Percentiles rank a stretch among this genome's conserved stretches.
These are phyloP conservation scores for Rhogogaster chlorosoma DNA, from an alignment of 2,888 invertebrate species.

Conservation along the genomic window DNA sequence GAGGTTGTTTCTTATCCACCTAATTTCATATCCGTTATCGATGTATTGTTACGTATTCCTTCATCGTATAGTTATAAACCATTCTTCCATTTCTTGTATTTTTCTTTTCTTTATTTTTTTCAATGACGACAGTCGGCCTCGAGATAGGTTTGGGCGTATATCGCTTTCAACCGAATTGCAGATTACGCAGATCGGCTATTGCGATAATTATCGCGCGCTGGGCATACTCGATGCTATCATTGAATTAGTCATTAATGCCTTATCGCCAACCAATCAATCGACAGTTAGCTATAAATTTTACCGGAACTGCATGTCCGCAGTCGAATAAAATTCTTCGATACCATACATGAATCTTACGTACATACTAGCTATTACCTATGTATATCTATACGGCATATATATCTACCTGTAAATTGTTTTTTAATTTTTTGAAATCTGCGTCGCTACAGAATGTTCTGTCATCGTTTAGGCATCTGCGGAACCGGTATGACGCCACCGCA, in stretches of 20 bases:
- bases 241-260: background rate
- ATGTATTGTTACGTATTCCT: background rate
- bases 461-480: background rate
- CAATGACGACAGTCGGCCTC: background rate
- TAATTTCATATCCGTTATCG: constrained; percentile 19
- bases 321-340: background rate
- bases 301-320: background rate
- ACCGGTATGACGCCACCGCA: background rate
- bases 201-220: background rate
- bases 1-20: constrained; percentile 12
- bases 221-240: background rate
- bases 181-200: background rate
- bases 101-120: background rate
- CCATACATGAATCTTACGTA: background rate
- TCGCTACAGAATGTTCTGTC: background rate
- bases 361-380: too few species aligned
- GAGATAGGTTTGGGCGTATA: background rate
- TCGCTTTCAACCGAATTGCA: background rate
- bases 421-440: background rate
- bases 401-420: background rate
- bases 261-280: background rate
- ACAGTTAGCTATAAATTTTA: background rate
- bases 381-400: background rate
- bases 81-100: background rate
- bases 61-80: background rate